These are phyloP conservation scores for Drosophila nasuta DNA, from an alignment of 1,140 invertebrate species.

Conservation along the genomic window DNA sequence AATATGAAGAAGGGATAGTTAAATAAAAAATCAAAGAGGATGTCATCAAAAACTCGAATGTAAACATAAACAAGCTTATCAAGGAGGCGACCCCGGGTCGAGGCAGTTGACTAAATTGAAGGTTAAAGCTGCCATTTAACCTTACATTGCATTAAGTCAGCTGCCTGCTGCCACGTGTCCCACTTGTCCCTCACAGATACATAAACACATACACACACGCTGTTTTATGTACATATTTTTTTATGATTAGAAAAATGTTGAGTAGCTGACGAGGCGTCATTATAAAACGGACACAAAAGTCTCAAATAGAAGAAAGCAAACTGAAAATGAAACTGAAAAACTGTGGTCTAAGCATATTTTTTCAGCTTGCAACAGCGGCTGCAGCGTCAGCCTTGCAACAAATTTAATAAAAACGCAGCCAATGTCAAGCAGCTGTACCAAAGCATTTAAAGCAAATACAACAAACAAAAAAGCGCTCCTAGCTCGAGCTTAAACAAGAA, in stretches of 20 bases:
- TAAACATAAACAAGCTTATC: constrained; percentile 80
- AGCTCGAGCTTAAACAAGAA: neutral
- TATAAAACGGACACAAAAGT: constrained; percentile 34
- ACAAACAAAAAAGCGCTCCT: neutral
- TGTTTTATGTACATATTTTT: constrained; percentile 13
- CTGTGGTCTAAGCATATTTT: constrained; percentile 26
- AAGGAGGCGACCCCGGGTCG: constrained; percentile 17
- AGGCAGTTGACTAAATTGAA: constrained; percentile 61
- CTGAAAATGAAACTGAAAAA: constrained; percentile 15
- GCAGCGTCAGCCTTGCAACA: constrained; percentile 42
- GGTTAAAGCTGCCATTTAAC: constrained; percentile 67
- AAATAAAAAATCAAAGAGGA: constrained; percentile 56
- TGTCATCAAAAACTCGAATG: constrained; percentile 61
- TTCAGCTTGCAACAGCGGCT: neutral
- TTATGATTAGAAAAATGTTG: constrained; percentile 44
- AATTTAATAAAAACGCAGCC: constrained; percentile 33
- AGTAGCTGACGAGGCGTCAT: constrained; percentile 59
- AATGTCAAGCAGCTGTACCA: constrained; percentile 40
- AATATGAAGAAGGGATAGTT: constrained; percentile 52
- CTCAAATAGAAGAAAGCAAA: neutral
- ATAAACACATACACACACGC: neutral
- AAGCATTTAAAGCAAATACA: constrained; percentile 28
- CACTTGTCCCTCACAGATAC: neutral
- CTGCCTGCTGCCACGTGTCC: constrained; percentile 18
- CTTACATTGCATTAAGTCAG: constrained; percentile 44